phyloP scores from a whole-genome alignment of 2,113 vertebrate genomes.

The Verasper variegatus region DNA sequence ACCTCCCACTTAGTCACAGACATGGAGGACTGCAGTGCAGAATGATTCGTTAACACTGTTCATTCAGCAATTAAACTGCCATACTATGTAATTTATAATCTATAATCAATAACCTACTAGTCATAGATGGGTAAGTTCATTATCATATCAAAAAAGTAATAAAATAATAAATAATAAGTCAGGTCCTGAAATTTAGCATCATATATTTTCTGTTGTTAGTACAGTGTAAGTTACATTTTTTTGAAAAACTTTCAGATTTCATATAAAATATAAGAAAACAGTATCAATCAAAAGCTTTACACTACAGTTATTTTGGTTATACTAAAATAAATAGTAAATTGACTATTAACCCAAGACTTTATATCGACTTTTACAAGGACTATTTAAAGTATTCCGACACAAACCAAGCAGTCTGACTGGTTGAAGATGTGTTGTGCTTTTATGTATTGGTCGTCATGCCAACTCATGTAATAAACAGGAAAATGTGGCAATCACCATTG shows the following conservation, averaged over 20 bases:
- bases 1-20: conserved; percentile 68
- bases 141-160: too few relatives aligned
- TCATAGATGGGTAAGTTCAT: conserved; percentile 12
- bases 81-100: conserved; percentile 22
- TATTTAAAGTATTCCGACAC: conserved; percentile 22
- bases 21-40: conserved; percentile 31
- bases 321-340: background rate
- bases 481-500: conserved; percentile 23
- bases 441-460: conserved; percentile 35
- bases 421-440: conserved; percentile 52
- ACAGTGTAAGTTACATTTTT: too few relatives aligned
- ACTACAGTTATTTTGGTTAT: background rate
- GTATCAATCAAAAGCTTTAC: background rate
- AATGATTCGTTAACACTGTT: conserved; percentile 61
- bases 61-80: conserved; percentile 39
- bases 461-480: conserved; percentile 38
- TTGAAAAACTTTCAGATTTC: background rate
- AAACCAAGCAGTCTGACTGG: conserved; percentile 25
- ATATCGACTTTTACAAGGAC: conserved; percentile 5
- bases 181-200: background rate
- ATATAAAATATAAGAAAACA: background rate
- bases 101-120: conserved; percentile 20
- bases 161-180: too few relatives aligned
- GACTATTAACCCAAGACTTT: background rate
- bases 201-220: background rate